Evolutionary conservation across 2,797 vertebrate species (phyloP).

Genomic region (Benthosema pterotum): DNA sequence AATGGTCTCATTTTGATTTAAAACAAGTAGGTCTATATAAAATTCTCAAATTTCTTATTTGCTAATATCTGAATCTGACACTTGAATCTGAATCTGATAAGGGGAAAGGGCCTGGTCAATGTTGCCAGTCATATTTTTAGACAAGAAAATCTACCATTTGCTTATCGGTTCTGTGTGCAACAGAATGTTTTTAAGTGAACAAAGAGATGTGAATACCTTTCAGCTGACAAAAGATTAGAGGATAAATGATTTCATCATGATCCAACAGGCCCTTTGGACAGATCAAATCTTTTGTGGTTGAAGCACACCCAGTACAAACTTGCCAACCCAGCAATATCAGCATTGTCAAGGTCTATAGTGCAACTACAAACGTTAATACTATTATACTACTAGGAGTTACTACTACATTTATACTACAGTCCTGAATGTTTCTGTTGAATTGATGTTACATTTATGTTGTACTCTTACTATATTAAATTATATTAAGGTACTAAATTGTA

Average conservation of each 20-base stretch:
- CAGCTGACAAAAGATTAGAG: neutral
- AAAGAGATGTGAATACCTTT: neutral
- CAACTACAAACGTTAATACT: no score
- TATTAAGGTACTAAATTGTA: no score
- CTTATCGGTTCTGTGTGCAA: neutral
- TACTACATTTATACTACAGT: no score
- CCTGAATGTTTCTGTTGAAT: no score
- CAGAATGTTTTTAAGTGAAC: neutral
- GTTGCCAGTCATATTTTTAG: neutral
- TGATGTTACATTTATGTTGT: no score
- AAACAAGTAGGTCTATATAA: neutral
- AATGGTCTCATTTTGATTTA: no score
- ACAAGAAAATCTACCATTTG: neutral
- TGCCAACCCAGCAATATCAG: neutral
- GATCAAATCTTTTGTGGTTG: slow-evolving; percentile 1
- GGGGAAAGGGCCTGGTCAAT: no score
- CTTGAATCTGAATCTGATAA: no score
- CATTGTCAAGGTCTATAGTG: no score
- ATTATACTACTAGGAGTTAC: no score
- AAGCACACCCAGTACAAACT: neutral
- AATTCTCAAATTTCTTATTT: neutral
- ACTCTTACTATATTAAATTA: no score
- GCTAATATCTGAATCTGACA: no score
- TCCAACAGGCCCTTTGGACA: neutral
- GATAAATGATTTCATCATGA: slow-evolving; percentile 5